A percentile compares a stretch with the other conserved stretches of the same genome.
Conservation (phyloP, 2,797 vertebrate genomes). For the Setipinna tenuifilis region DNA sequence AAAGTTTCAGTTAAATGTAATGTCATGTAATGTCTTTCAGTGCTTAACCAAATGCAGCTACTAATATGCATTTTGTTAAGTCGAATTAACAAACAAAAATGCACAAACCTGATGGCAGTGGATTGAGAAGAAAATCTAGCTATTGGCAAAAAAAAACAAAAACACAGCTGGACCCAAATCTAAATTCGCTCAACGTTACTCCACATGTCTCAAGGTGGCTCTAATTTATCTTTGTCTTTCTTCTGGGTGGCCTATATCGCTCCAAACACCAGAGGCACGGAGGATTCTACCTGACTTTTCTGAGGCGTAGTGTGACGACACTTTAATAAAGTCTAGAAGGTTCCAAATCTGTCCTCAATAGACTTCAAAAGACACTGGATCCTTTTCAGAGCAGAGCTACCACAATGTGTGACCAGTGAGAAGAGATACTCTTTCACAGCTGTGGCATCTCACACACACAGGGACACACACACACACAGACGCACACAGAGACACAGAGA, state of each 20-base stretch:
- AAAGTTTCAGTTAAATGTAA: no score
- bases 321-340: slow-evolving; percentile 14
- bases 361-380: slow-evolving; percentile 25
- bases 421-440: slow-evolving; percentile 20
- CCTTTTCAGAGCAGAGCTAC: not conserved
- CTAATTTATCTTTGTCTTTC: not conserved
- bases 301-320: not conserved
- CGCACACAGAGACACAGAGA: slow-evolving; percentile 28
- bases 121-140: no score
- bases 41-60: no score
- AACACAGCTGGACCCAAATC: not conserved
- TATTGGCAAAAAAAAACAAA: not conserved
- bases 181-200: not conserved
- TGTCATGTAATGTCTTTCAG: no score
- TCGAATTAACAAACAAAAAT: no score
- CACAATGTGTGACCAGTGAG: slow-evolving; percentile 2
- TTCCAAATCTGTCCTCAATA: slow-evolving; percentile 15
- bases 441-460: not conserved
- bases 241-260: slow-evolving; percentile 8
- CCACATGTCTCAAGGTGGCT: not conserved
- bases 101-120: no score
- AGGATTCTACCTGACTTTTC: not conserved
- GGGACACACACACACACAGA: slow-evolving; percentile 29
- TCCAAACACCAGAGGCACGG: not conserved
- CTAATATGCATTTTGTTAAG: no score